Percentiles rank a stretch among this genome's conserved stretches.
phyloP scores from a whole-genome alignment of 2,113 vertebrate genomes.

The Bolborhynchus lineola region DNA sequence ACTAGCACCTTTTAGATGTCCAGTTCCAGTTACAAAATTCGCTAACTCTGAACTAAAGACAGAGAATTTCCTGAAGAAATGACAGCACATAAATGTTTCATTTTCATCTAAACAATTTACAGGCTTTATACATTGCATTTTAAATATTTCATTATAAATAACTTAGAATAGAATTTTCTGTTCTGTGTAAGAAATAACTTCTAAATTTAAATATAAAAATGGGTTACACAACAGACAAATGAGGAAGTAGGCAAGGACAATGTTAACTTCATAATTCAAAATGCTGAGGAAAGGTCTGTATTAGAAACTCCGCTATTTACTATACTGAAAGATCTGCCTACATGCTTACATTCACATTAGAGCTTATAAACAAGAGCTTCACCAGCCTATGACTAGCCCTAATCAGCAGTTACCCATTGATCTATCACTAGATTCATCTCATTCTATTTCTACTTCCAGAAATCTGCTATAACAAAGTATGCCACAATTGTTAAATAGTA shows the following conservation, averaged over 20 bases:
- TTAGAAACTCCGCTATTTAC: background rate
- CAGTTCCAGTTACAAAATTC: background rate
- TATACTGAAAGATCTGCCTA: background rate
- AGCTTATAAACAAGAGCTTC: background rate
- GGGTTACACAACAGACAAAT: background rate
- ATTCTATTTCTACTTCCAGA: background rate
- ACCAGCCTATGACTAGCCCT: background rate
- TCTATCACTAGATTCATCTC: background rate
- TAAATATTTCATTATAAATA: background rate
- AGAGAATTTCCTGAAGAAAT: background rate
- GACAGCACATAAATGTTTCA: background rate
- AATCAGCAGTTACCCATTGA: background rate
- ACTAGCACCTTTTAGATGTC: background rate
- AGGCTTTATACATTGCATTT: background rate
- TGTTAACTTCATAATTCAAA: background rate
- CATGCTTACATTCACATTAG: background rate
- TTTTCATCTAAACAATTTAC: background rate
- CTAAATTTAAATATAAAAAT: background rate
- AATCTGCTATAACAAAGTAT: background rate
- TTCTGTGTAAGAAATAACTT: background rate
- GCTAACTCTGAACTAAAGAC: background rate
- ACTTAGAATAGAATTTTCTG: background rate
- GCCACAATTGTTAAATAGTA: background rate
- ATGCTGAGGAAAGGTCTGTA: background rate
- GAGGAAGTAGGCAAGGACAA: background rate